These are phyloP conservation scores for Steatornis caripensis DNA, from an alignment of 2,113 vertebrate genomes.

Conservation along the genomic window DNA sequence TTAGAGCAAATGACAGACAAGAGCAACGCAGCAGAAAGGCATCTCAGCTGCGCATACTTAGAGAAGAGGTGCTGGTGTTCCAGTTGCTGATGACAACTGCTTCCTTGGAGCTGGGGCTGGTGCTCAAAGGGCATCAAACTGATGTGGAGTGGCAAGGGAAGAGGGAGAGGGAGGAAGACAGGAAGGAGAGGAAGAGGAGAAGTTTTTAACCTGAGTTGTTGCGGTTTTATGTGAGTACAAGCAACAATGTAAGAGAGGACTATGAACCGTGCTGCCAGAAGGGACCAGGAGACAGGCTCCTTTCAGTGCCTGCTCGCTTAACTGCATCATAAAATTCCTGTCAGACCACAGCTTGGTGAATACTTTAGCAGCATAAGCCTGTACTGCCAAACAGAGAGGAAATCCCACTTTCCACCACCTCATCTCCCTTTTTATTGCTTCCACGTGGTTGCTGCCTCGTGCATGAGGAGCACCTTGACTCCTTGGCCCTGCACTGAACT, in stretches of 20 bases:
- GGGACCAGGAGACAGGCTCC: not conserved
- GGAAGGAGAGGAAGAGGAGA: not conserved
- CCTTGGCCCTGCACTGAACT: not conserved
- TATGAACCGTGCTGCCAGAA: not conserved
- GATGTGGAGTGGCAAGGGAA: not conserved
- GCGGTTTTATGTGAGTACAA: not conserved
- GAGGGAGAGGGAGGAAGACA: not conserved
- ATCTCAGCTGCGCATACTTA: not conserved
- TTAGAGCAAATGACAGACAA: not conserved
- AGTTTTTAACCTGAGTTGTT: not conserved
- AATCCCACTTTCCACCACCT: not conserved
- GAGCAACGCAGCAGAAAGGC: not conserved
- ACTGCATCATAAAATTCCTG: not conserved
- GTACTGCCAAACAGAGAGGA: not conserved
- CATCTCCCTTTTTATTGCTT: not conserved
- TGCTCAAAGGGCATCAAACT: not conserved
- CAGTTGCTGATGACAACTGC: not conserved
- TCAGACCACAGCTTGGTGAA: not conserved
- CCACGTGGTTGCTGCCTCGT: accelerated
- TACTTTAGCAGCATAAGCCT: not conserved
- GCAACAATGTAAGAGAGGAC: not conserved
- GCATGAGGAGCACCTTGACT: not conserved
- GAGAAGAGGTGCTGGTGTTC: not conserved
- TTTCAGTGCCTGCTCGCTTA: not conserved
- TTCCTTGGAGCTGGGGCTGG: not conserved